Percentiles rank a stretch among this genome's conserved stretches.
These are phyloP conservation scores for Dolichallabes microphthalmus DNA, from an alignment of 2,113 vertebrate species.

Conservation along the genomic window DNA sequence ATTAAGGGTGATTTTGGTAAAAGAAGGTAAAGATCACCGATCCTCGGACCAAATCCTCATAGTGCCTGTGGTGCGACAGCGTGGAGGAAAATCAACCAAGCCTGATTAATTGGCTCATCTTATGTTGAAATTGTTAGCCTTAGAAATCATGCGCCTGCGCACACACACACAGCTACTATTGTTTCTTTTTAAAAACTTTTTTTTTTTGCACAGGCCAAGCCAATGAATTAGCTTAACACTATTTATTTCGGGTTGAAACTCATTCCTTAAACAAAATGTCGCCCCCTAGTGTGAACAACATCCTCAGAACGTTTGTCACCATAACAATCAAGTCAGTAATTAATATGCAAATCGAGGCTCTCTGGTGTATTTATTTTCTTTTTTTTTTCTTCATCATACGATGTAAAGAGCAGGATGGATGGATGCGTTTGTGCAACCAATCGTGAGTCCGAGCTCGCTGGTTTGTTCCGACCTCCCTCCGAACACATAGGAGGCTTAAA, in stretches of 20 bases:
- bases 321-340: background rate
- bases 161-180: background rate
- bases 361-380: background rate
- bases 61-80: background rate
- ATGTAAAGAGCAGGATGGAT: background rate
- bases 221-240: background rate
- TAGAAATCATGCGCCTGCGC: background rate
- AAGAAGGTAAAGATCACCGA: background rate
- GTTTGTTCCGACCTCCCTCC: constrained; percentile 29
- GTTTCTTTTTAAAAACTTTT: background rate
- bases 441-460: constrained; percentile 16
- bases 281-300: background rate
- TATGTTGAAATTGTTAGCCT: background rate
- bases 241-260: too few species aligned
- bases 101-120: background rate
- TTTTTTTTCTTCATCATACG: background rate
- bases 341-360: background rate
- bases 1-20: background rate
- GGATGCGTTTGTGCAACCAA: constrained; percentile 41
- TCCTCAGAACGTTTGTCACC: background rate
- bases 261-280: background rate
- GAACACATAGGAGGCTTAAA: too few species aligned
- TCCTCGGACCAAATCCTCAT: background rate
- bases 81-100: background rate
- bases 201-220: background rate